Percentiles rank a stretch among this genome's conserved stretches.
These are phyloP conservation scores for Verasper variegatus DNA, from an alignment of 2,113 vertebrate species.

Conservation along the genomic window DNA sequence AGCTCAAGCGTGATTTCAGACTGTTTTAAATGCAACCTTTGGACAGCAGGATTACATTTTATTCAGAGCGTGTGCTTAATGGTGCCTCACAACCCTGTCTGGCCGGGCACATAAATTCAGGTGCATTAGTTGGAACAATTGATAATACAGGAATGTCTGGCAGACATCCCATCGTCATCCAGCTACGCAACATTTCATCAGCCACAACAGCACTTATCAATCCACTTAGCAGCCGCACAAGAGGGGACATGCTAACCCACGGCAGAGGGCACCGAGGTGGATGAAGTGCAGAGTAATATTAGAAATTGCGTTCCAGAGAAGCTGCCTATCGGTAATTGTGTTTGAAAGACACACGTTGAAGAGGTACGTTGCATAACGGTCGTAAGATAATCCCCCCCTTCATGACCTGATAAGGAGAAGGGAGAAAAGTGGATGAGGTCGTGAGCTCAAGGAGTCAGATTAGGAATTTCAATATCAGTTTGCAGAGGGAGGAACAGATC, in stretches of 20 bases:
- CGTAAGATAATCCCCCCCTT: slow-evolving; percentile 5
- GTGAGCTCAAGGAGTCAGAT: slow-evolving; percentile 24
- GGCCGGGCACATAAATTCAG: no score
- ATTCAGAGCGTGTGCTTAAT: not conserved
- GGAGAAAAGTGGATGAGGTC: slow-evolving; percentile 5
- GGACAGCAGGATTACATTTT: not conserved
- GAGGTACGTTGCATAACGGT: slow-evolving; percentile 40
- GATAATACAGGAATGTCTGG: slow-evolving; percentile 1
- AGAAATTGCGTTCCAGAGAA: slow-evolving; percentile 41
- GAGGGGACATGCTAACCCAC: slow-evolving; percentile 20
- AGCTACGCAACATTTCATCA: slow-evolving; percentile 46
- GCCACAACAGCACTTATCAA: slow-evolving; percentile 45
- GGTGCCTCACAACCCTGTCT: not conserved
- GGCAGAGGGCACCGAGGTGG: slow-evolving; percentile 26
- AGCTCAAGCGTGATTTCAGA: not conserved
- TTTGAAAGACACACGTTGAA: slow-evolving; percentile 47
- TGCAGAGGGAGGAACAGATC: not conserved
- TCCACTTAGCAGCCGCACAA: slow-evolving; percentile 39
- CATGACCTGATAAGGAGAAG: slow-evolving; percentile 64
- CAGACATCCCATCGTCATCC: slow-evolving; percentile 44
- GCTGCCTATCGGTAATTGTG: slow-evolving; percentile 5
- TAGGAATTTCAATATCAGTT: slow-evolving; percentile 3
- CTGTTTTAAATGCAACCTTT: not conserved
- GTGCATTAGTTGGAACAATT: not conserved
- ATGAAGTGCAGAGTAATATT: slow-evolving; percentile 59